Evolutionary conservation across 2,888 invertebrate species (phyloP).

Genomic region (Molorchus minor): DNA sequence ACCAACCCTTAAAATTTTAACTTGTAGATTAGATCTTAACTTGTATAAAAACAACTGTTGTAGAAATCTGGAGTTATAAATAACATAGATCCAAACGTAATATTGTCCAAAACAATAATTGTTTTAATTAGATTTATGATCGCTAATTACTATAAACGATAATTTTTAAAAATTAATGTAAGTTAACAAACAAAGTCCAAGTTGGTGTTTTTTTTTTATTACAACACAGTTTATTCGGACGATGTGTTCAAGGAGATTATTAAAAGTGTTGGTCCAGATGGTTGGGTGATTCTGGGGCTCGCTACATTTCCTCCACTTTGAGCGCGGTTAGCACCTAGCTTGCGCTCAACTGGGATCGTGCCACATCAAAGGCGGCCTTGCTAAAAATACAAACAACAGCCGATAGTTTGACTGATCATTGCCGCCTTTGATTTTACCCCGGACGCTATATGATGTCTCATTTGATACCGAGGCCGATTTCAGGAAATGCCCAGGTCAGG

Average conservation of each 20-base stretch:
- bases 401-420: constrained; percentile 40
- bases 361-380: constrained; percentile 59
- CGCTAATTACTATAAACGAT: no score
- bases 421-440: constrained; percentile 27
- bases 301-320: constrained; percentile 61
- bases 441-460: constrained; percentile 27
- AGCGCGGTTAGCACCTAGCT: constrained; percentile 59
- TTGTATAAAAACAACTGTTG: no score
- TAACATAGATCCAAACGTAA: no score
- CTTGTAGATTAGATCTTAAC: no score
- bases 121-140: no score
- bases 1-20: no score
- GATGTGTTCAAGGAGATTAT: constrained; percentile 21
- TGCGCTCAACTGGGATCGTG: constrained; percentile 58
- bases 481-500: constrained; percentile 14
- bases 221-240: constrained; percentile 10
- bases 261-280: constrained; percentile 26
- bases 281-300: constrained; percentile 40
- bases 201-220: no score
- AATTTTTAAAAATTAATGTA: no score
- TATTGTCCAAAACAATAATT: no score
- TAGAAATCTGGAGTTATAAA: no score
- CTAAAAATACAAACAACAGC: constrained; percentile 60
- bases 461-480: constrained; percentile 26
- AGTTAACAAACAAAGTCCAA: no score